phyloP scores from a whole-genome alignment of 2,113 vertebrate genomes.

The Tragelaphus buxtoni region DNA sequence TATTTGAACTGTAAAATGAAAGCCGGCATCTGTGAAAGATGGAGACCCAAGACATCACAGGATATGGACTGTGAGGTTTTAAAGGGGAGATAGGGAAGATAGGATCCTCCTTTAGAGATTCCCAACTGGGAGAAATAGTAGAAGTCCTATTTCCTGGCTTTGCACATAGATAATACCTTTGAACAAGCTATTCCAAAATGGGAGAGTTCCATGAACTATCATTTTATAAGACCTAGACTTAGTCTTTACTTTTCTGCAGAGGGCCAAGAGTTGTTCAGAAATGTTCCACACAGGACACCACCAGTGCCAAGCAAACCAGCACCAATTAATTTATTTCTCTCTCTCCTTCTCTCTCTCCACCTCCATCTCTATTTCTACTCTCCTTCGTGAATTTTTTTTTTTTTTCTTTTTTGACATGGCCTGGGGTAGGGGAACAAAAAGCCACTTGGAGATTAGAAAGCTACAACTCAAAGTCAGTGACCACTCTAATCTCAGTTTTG shows the following conservation, averaged over 20 bases:
- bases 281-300: neutral
- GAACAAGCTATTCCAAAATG: neutral
- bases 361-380: too few species aligned
- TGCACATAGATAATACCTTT: neutral
- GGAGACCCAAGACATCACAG: neutral
- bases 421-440: neutral
- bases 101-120: neutral
- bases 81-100: neutral
- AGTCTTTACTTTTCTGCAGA: neutral
- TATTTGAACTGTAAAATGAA: neutral
- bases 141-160: neutral
- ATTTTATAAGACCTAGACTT: neutral
- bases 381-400: neutral
- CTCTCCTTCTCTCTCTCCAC: neutral
- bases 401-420: neutral
- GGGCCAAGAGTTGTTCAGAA: neutral
- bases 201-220: neutral
- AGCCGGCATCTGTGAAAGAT: neutral
- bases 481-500: neutral
- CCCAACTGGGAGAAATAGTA: neutral
- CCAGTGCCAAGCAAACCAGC: neutral
- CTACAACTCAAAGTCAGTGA: neutral
- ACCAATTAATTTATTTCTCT: neutral
- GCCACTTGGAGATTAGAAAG: neutral
- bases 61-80: neutral